Percentiles rank a stretch among this genome's conserved stretches.
Conservation (phyloP, 2,113 vertebrate species). For the Eolophus roseicapilla region DNA sequence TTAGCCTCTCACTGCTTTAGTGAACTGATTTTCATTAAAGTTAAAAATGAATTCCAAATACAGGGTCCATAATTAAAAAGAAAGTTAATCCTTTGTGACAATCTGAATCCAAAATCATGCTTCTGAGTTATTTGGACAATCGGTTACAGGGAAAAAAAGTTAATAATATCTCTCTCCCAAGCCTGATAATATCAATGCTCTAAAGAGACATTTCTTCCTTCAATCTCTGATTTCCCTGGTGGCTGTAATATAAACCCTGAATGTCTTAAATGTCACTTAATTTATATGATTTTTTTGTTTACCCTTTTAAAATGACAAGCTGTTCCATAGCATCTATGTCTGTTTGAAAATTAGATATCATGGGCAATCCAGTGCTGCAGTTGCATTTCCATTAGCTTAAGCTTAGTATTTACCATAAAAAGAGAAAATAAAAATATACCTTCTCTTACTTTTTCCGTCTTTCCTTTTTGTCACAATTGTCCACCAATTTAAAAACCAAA, state of each 20-base stretch:
- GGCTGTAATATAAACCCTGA: conserved; percentile 63
- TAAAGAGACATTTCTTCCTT: conserved; percentile 58
- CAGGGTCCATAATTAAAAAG: conserved; percentile 40
- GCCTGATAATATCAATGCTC: conserved; percentile 40
- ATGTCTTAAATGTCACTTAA: conserved; percentile 74
- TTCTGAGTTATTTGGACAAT: conserved; percentile 44
- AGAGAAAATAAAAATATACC: conserved; percentile 19
- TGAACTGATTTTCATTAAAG: conserved; percentile 53
- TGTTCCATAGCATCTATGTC: conserved; percentile 68
- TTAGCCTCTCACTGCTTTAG: conserved; percentile 37
- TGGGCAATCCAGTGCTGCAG: background rate
- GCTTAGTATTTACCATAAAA: conserved; percentile 41
- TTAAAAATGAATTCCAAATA: conserved; percentile 35
- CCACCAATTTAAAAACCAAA: background rate
- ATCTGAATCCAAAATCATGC: conserved; percentile 24
- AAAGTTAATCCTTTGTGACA: conserved; percentile 53
- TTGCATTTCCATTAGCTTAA: conserved; percentile 23
- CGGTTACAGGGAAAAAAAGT: background rate
- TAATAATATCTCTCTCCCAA: background rate
- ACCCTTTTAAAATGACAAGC: conserved; percentile 75
- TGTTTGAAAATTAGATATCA: conserved; percentile 67
- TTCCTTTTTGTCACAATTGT: background rate
- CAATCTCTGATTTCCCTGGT: conserved; percentile 67
- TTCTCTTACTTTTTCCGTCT: background rate
- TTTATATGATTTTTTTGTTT: conserved; percentile 73